Conservation (phyloP, 2,113 vertebrate genomes). For the Eurystomus gularis region DNA sequence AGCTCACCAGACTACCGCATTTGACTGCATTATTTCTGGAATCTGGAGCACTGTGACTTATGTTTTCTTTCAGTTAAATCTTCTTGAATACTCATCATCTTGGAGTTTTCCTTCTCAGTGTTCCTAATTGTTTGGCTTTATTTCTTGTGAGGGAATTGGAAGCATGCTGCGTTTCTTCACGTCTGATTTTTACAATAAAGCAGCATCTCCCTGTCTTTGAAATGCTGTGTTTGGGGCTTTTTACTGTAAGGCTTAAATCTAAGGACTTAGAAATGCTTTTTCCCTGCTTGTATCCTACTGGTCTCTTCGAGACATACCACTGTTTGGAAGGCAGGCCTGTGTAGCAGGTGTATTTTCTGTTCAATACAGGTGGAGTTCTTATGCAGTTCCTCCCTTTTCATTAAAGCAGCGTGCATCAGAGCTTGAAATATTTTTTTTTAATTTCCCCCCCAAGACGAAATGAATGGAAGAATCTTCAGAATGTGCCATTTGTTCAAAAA, state of each 20-base stretch:
- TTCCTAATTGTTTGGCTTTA: not conserved
- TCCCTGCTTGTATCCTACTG: rapidly evolving
- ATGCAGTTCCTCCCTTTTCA: not conserved
- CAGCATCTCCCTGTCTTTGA: not conserved
- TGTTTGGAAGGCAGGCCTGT: not conserved
- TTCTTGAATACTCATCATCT: not conserved
- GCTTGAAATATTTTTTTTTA: not conserved
- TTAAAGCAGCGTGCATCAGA: not conserved
- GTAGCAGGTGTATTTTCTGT: not conserved
- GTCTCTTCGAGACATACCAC: too few species aligned
- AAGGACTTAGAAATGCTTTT: not conserved
- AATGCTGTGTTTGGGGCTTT: not conserved
- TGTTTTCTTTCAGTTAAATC: not conserved
- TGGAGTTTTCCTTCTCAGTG: not conserved
- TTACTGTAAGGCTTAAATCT: not conserved
- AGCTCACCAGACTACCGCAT: not conserved
- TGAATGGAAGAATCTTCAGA: not conserved
- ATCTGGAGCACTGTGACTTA: not conserved
- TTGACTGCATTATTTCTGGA: not conserved
- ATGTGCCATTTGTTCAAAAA: not conserved
- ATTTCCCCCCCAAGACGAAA: not conserved
- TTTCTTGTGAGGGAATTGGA: not conserved
- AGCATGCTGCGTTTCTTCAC: not conserved
- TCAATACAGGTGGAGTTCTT: not conserved
- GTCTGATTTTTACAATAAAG: not conserved